These are phyloP conservation scores for Melitaea athalia DNA, from an alignment of 2,888 invertebrate species.

Conservation along the genomic window DNA sequence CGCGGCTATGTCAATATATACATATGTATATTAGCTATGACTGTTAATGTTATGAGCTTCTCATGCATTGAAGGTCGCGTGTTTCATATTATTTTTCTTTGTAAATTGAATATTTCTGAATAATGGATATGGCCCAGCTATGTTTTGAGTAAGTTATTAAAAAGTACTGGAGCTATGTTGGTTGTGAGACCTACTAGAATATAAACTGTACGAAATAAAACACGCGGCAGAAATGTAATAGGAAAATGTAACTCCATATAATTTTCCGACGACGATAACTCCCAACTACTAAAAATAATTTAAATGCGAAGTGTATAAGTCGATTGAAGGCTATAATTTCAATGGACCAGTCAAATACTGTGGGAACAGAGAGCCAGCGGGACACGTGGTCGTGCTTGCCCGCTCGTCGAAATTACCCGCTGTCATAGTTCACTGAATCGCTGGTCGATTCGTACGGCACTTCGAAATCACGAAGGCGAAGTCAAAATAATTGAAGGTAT, in stretches of 20 bases:
- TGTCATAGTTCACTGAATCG: conserved; percentile 34
- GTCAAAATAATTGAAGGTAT: neutral
- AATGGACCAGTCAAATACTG: conserved; percentile 31
- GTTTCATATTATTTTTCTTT: neutral
- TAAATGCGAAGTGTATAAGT: conserved; percentile 23
- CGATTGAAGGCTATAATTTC: conserved; percentile 19
- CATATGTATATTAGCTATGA: too few species aligned
- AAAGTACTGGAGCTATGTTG: too few species aligned
- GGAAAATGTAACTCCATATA: too few species aligned
- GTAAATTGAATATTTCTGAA: neutral
- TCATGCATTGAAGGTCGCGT: neutral
- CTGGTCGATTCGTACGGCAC: conserved; percentile 38
- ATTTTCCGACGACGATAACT: neutral
- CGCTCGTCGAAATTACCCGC: conserved; percentile 42
- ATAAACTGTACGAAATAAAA: too few species aligned
- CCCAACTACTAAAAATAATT: conserved; percentile 10
- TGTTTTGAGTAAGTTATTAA: too few species aligned
- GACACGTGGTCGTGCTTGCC: conserved; percentile 43
- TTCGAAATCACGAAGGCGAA: neutral
- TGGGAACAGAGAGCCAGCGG: conserved; percentile 38
- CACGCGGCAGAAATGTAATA: too few species aligned
- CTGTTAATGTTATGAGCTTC: neutral
- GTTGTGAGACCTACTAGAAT: too few species aligned
- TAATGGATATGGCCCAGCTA: too few species aligned
- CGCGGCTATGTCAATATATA: neutral